These are phyloP conservation scores for Hirtodrosophila confusa DNA, from an alignment of 2,888 invertebrate genomes.

Conservation along the genomic window DNA sequence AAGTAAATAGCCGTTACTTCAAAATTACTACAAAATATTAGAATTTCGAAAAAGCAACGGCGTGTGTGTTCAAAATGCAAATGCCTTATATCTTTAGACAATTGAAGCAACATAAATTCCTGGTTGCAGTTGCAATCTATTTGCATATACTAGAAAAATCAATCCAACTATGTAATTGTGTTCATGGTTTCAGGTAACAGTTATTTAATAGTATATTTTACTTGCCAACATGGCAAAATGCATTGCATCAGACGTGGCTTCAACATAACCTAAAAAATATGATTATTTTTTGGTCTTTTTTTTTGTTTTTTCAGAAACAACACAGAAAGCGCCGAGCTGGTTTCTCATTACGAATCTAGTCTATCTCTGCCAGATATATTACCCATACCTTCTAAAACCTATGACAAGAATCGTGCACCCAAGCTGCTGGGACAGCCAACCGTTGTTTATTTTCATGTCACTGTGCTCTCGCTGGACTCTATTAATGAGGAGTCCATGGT, in stretches of 20 bases:
- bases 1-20: slow-evolving; percentile 32
- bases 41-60: slow-evolving; percentile 25
- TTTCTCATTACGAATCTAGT: slow-evolving; percentile 86
- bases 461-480: slow-evolving; percentile 95
- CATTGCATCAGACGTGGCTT: slow-evolving; percentile 59
- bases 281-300: background rate
- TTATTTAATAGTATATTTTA: slow-evolving; percentile 8
- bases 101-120: slow-evolving; percentile 68
- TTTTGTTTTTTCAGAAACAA: slow-evolving; percentile 71
- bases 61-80: slow-evolving; percentile 73
- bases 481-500: slow-evolving; percentile 97
- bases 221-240: slow-evolving; percentile 33
- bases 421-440: slow-evolving; percentile 94
- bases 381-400: slow-evolving; percentile 92
- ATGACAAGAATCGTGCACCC: slow-evolving; percentile 95
- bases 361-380: slow-evolving; percentile 93
- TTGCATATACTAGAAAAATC: slow-evolving; percentile 81
- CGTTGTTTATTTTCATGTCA: slow-evolving; percentile 95
- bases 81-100: slow-evolving; percentile 57
- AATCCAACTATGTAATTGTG: slow-evolving; percentile 81
- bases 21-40: slow-evolving; percentile 21
- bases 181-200: slow-evolving; percentile 82
- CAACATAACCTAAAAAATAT: slow-evolving; percentile 23
- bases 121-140: slow-evolving; percentile 72
- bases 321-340: slow-evolving; percentile 84